Evolutionary conservation across 2,888 invertebrate species (phyloP), one percentile per base, ranked within the genome.

Genomic region (Encarsia formosa): DNA sequence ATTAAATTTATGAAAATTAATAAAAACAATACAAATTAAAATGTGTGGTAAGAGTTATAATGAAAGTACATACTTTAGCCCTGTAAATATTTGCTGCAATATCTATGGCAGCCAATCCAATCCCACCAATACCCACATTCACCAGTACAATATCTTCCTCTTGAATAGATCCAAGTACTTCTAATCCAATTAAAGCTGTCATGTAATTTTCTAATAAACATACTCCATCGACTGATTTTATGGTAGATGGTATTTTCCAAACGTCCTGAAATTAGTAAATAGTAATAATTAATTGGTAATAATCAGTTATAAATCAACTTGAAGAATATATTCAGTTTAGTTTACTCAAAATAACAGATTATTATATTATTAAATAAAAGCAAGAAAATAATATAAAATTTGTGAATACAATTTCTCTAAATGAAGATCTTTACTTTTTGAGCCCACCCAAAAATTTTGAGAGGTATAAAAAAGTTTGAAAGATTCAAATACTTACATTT

Each of bases 101-200:
- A 72, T 87, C 86, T 18, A 85, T 79, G 35, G 83, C 82, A 49
- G 86, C 86, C 38, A 85, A 68, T 15, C 81, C 81, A 38, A 81
- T 72, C 9, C 83, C 82, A 18, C 83, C 85, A 43, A 82, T 76
- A 8, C 83, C 83, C 29, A 83, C 82, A 37, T 85, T 81, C 31
- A 86, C 77, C 11, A 87, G 66, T n/a, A 86, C 78, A 40, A 77
- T 77, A 54, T 82, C 79, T 39, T 81, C 75, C 63, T 80, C 78
- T 52, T 75, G 64, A 16, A 78, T 64, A 44, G 65, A 61, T 9
- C 79, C 79, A 61, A 80, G 71, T 52, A 80, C 75, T 24, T 80
- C 77, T 53, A 86, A 76, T 3, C 83, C 83, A 60, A 84, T 73
- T 38, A 84, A 70, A n/a, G 85, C 85, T 26, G 81, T 81, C 13